These are phyloP conservation scores for Threskiornis aethiopicus DNA, from an alignment of 2,797 vertebrate species.

Conservation along the genomic window DNA sequence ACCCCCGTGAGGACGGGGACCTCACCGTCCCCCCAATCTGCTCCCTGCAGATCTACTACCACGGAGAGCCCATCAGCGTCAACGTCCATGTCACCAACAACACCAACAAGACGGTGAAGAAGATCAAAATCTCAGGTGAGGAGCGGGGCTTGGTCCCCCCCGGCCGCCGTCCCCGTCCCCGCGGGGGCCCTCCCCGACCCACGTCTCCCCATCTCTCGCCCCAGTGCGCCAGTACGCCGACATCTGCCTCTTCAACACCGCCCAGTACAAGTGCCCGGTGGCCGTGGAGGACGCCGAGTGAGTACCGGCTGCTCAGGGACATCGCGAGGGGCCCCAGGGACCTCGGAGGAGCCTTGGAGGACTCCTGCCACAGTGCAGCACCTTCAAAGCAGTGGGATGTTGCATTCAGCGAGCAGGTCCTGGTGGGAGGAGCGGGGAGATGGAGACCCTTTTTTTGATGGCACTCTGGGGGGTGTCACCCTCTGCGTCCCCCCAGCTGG, in stretches of 20 bases:
- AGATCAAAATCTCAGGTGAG: slow-evolving; percentile 93
- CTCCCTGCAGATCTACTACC: slow-evolving; percentile 89
- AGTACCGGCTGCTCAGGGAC: slow-evolving; percentile 55
- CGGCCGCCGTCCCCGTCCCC: accelerated
- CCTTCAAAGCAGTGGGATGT: not conserved
- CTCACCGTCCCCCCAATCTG: not conserved
- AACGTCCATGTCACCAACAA: slow-evolving; percentile 98
- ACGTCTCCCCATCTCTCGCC: accelerated
- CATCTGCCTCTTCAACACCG: slow-evolving; percentile 97
- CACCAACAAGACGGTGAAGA: slow-evolving; percentile 96
- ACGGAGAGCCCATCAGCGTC: slow-evolving; percentile 94
- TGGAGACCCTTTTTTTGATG: not conserved
- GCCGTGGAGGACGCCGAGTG: slow-evolving; percentile 93
- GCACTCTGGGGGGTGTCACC: accelerated
- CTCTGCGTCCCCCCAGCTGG: accelerated
- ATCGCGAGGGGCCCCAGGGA: not conserved
- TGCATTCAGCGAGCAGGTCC: not conserved
- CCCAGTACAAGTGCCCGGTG: slow-evolving; percentile 96
- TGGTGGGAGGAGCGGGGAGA: not conserved
- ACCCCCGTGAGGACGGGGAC: accelerated
- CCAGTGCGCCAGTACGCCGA: slow-evolving; percentile 94
- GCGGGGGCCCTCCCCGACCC: accelerated
- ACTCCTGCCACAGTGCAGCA: not conserved
- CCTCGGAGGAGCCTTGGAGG: not conserved
- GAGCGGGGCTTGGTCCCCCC: accelerated